Evolutionary conservation across 2,113 vertebrate species (phyloP).

Genomic region (Ivindomyrus marchei): DNA sequence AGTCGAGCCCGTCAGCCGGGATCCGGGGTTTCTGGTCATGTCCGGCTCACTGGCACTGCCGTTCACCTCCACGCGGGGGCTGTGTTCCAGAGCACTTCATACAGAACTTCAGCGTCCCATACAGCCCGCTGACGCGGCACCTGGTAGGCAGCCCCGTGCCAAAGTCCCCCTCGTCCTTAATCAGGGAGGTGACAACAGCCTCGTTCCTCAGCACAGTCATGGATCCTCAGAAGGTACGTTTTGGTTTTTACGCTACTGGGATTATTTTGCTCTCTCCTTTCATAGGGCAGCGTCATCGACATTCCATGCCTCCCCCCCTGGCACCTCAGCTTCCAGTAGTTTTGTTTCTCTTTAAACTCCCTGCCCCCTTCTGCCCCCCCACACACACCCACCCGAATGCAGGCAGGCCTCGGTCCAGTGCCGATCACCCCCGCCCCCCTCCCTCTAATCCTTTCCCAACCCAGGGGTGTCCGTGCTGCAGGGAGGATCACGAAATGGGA

Average conservation of each 20-base stretch:
- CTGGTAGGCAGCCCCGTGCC: slow-evolving; percentile 65
- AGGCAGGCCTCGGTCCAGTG: not conserved
- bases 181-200: slow-evolving; percentile 78
- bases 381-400: not conserved
- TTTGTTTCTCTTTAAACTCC: not conserved
- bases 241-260: accelerated
- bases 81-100: slow-evolving; percentile 77
- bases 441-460: not conserved
- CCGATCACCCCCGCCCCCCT: not conserved
- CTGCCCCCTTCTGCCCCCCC: not conserved
- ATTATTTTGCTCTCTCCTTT: not conserved
- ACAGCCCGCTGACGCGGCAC: slow-evolving; percentile 82
- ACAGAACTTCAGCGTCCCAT: slow-evolving; percentile 81
- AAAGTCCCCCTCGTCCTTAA: slow-evolving; percentile 47
- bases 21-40: not conserved
- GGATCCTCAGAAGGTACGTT: slow-evolving; percentile 70
- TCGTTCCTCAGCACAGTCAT: slow-evolving; percentile 71
- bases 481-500: not conserved
- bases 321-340: not conserved
- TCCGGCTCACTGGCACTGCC: not conserved
- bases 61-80: not conserved
- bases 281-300: not conserved
- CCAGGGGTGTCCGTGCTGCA: not conserved
- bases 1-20: not conserved
- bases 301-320: not conserved